Evolutionary conservation across 2,888 invertebrate species (phyloP).

Genomic region (Exephanes ischioxanthus): DNA sequence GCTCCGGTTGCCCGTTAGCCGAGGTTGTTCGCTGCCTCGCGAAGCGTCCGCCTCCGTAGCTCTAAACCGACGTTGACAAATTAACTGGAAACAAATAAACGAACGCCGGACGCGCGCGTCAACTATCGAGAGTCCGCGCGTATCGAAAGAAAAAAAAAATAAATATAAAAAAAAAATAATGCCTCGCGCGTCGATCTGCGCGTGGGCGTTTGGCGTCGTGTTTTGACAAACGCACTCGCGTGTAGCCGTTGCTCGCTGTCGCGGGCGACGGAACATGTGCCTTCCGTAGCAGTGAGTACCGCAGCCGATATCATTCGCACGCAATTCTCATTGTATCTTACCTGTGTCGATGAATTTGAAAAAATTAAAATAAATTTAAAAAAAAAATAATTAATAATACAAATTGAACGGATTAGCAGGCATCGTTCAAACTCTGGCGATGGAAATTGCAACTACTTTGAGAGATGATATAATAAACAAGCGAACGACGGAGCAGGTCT

Average conservation of each 20-base stretch:
- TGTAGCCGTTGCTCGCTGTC: background rate
- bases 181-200: background rate
- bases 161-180: conserved; percentile 9
- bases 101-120: background rate
- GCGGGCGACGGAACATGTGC: conserved; percentile 56
- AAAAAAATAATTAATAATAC: no score
- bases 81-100: background rate
- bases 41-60: background rate
- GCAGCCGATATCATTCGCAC: background rate
- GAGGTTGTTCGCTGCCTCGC: background rate
- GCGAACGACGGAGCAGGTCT: no score
- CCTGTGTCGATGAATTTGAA: no score
- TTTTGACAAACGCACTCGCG: background rate
- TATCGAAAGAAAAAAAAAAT: background rate
- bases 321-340: background rate
- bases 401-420: no score
- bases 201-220: background rate
- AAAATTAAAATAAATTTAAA: background rate
- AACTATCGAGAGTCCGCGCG: background rate
- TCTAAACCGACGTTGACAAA: background rate
- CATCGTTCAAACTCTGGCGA: no score
- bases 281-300: conserved; percentile 62
- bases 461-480: no score
- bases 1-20: conserved; percentile 45
- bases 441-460: no score